Conservation (phyloP, 1,140 invertebrate genomes). For the Nasonia longicornis region DNA sequence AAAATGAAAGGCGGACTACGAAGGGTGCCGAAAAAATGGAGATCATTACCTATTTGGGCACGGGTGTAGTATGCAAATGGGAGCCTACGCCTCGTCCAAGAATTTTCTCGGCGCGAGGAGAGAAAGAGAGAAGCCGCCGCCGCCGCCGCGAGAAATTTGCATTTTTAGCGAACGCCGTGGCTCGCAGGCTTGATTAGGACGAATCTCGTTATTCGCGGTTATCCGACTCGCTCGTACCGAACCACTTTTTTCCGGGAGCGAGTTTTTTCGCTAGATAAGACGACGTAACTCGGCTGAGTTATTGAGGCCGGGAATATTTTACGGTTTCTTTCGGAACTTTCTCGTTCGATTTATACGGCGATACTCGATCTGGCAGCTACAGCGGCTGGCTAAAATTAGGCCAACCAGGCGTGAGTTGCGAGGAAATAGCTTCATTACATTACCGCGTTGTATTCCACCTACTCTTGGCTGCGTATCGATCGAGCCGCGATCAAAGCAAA, state of each 20-base stretch:
- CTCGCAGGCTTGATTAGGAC: slow-evolving; percentile 53
- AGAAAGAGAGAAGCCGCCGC: background rate
- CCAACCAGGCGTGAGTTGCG: too few relatives aligned
- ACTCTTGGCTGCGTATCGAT: too few relatives aligned
- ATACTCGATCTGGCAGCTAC: too few relatives aligned
- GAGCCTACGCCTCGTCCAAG: background rate
- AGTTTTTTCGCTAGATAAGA: slow-evolving; percentile 12
- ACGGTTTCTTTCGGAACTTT: background rate
- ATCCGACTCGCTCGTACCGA: slow-evolving; percentile 35
- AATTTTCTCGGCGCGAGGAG: slow-evolving; percentile 21
- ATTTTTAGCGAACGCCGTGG: slow-evolving; percentile 55
- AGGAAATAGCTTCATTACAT: too few relatives aligned
- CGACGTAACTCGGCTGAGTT: slow-evolving; percentile 31
- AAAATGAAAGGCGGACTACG: background rate
- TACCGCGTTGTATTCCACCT: too few relatives aligned
- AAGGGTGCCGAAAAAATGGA: slow-evolving; percentile 18
- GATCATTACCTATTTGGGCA: slow-evolving; percentile 29
- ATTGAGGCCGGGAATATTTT: slow-evolving; percentile 19
- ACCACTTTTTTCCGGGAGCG: background rate
- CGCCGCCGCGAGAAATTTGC: slow-evolving; percentile 49
- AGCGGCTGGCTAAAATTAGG: background rate
- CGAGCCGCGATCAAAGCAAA: background rate
- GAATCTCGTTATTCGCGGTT: slow-evolving; percentile 55
- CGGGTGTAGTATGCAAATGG: slow-evolving; percentile 35
- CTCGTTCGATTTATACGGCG: background rate